Conservation (phyloP, 2,797 vertebrate species). For the Platalea minor region DNA sequence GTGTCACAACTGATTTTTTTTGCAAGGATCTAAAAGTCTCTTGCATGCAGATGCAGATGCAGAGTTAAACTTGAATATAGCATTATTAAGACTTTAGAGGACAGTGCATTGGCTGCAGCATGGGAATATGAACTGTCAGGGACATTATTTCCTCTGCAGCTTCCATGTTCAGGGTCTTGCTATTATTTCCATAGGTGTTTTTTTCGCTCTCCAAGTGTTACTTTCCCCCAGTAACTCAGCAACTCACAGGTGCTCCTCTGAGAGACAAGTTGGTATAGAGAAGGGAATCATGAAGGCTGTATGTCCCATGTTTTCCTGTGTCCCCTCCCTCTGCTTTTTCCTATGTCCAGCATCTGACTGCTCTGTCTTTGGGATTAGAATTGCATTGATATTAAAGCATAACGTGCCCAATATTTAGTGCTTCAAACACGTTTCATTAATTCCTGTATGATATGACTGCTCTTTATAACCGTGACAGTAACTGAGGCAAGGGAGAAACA, state of each 20-base stretch:
- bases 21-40: background rate
- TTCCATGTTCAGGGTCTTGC: background rate
- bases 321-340: background rate
- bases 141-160: background rate
- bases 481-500: background rate
- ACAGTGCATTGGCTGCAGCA: background rate
- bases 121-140: background rate
- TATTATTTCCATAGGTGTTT: background rate
- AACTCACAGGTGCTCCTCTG: background rate
- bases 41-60: background rate
- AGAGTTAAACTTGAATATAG: background rate
- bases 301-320: background rate
- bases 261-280: background rate
- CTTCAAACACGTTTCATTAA: background rate
- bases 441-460: background rate
- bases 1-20: background rate
- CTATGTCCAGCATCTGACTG: background rate
- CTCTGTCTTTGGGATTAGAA: background rate
- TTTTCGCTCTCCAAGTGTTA: background rate
- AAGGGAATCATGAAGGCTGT: background rate
- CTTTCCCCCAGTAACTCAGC: background rate
- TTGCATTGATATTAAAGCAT: background rate
- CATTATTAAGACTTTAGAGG: background rate
- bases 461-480: background rate
- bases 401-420: background rate